A percentile compares a stretch with the other conserved stretches of the same genome.
Conservation (phyloP, 2,113 vertebrate species). For the Entomyzon cyanotis region DNA sequence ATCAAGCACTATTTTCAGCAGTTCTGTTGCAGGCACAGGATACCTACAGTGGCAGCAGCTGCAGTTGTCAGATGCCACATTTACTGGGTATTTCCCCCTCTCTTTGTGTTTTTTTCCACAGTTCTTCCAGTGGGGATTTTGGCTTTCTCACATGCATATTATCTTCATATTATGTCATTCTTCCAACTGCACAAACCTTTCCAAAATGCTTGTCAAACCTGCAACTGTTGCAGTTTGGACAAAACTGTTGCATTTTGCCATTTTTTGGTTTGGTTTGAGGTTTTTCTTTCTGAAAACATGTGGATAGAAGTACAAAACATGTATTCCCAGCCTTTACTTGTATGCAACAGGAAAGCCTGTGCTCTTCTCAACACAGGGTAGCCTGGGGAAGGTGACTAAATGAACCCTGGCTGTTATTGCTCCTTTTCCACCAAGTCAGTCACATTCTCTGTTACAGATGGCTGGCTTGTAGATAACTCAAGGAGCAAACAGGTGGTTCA, state of each 20-base stretch:
- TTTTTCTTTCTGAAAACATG: neutral
- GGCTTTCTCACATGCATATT: neutral
- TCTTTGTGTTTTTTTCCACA: neutral
- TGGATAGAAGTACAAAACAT: neutral
- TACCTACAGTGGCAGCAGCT: neutral
- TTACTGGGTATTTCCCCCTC: neutral
- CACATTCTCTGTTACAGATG: neutral
- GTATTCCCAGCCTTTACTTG: neutral
- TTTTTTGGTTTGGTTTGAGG: neutral
- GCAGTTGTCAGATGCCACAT: neutral
- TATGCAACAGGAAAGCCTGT: neutral
- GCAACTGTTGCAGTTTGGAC: neutral
- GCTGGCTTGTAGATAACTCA: neutral
- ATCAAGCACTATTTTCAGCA: neutral
- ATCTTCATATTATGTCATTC: neutral
- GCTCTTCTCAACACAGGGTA: neutral
- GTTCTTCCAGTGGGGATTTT: conserved; percentile 4
- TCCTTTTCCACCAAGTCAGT: neutral
- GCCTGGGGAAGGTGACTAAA: neutral
- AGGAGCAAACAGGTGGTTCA: neutral
- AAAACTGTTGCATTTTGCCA: neutral
- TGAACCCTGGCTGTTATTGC: neutral
- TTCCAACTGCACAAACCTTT: neutral
- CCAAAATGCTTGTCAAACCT: neutral
- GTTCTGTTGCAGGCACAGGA: neutral